These are phyloP conservation scores for Alca torda DNA, from an alignment of 2,797 vertebrate genomes.

Conservation along the genomic window DNA sequence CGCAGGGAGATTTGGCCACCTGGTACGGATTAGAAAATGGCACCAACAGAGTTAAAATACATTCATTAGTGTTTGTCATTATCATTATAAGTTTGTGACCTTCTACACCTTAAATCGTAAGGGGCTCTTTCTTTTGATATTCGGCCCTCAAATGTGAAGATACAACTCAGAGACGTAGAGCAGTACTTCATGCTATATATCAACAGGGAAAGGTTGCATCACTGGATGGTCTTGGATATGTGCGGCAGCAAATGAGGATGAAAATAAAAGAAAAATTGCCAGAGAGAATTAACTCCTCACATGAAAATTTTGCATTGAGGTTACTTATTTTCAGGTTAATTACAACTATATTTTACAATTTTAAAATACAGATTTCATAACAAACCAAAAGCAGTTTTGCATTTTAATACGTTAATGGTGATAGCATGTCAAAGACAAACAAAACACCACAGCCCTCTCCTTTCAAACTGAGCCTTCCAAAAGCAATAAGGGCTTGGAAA, in stretches of 20 bases:
- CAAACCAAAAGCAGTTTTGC: not conserved
- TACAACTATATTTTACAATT: not conserved
- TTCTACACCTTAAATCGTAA: not conserved
- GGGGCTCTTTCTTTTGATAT: not conserved
- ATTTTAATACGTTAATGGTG: not conserved
- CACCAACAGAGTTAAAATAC: not conserved
- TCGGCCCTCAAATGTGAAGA: not conserved
- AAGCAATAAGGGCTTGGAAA: not conserved
- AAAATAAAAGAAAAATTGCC: not conserved
- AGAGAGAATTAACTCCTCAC: not conserved
- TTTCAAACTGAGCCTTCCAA: not conserved
- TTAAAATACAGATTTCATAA: not conserved
- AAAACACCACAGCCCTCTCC: not conserved
- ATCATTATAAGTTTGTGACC: not conserved
- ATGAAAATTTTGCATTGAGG: not conserved
- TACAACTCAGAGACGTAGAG: not conserved
- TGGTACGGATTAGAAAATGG: fast-evolving
- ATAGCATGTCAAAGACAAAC: not conserved
- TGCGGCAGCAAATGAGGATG: not conserved
- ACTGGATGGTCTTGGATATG: not conserved
- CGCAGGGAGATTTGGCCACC: fast-evolving
- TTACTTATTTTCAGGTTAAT: not conserved
- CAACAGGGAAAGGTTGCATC: not conserved
- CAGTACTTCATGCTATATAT: not conserved
- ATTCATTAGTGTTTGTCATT: fast-evolving